phyloP scores from a whole-genome alignment of 2,888 invertebrate genomes.

The Morinoia aosen region DNA sequence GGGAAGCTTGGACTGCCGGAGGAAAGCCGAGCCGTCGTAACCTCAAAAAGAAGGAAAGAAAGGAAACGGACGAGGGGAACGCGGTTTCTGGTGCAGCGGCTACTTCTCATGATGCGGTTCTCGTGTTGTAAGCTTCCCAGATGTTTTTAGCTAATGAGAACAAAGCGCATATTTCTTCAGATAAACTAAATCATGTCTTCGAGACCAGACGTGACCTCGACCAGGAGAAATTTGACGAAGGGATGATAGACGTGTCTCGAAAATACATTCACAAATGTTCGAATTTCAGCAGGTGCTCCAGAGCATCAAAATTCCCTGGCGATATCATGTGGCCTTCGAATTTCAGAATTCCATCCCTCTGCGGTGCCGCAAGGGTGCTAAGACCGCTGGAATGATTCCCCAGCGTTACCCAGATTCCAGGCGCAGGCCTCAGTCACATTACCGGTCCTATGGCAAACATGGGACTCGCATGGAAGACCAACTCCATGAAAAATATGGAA shows the following conservation, averaged over 20 bases:
- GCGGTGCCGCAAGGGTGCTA: slow-evolving; percentile 44
- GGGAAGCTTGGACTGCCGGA: slow-evolving; percentile 51
- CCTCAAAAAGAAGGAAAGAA: slow-evolving; percentile 33
- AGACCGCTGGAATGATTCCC: slow-evolving; percentile 50
- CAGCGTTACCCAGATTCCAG: slow-evolving; percentile 41
- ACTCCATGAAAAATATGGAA: slow-evolving; percentile 26
- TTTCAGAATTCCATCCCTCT: slow-evolving; percentile 45
- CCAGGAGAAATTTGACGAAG: not conserved
- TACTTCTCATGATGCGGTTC: not conserved
- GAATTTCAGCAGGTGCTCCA: not conserved
- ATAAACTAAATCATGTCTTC: not conserved
- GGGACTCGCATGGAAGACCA: slow-evolving; percentile 43
- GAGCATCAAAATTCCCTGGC: slow-evolving; percentile 17
- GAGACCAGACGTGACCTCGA: not conserved
- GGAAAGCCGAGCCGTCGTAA: slow-evolving; percentile 50
- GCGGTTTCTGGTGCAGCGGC: slow-evolving; percentile 12
- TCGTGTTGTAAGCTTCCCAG: not conserved
- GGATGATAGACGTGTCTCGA: not conserved
- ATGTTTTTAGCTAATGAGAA: not conserved
- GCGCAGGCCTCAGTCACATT: slow-evolving; percentile 41
- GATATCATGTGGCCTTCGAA: slow-evolving; percentile 33
- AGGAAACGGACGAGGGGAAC: slow-evolving; percentile 20
- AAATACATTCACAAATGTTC: slow-evolving; percentile 12
- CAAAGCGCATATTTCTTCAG: not conserved
- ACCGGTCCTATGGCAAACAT: slow-evolving; percentile 53